Conservation (phyloP, 2,888 invertebrate genomes). For the Diaperis boleti region DNA sequence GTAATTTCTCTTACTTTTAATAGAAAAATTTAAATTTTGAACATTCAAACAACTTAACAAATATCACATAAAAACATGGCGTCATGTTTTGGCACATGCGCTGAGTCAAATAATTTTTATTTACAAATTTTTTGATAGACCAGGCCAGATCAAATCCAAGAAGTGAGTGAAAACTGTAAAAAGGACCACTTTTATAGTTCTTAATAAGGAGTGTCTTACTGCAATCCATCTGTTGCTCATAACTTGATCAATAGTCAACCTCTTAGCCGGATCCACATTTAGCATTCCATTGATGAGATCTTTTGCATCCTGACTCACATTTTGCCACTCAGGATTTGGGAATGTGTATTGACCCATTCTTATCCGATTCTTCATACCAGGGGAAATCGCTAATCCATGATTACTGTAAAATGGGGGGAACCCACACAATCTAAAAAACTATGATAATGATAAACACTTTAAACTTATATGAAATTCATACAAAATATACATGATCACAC, state of each 20-base stretch:
- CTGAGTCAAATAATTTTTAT: neutral
- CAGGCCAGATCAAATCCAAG: no score
- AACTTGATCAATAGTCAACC: slow-evolving; percentile 92
- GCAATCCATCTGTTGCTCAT: slow-evolving; percentile 90
- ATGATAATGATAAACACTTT: slow-evolving; percentile 27
- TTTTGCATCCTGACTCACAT: slow-evolving; percentile 95
- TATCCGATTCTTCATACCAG: slow-evolving; percentile 98
- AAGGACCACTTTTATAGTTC: neutral
- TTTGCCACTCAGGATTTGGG: slow-evolving; percentile 95
- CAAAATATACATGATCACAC: slow-evolving; percentile 99
- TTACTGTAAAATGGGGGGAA: slow-evolving; percentile 99
- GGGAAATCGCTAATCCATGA: slow-evolving; percentile 96
- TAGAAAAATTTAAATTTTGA: no score
- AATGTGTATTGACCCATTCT: slow-evolving; percentile 97
- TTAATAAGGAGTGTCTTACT: slow-evolving; percentile 67
- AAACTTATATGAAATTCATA: slow-evolving; percentile 71
- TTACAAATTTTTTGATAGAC: no score
- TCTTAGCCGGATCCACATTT: slow-evolving; percentile 91
- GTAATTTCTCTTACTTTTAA: no score
- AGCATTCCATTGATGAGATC: slow-evolving; percentile 95
- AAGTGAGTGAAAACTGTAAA: no score
- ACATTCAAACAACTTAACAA: no score
- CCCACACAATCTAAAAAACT: slow-evolving; percentile 80
- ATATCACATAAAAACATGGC: no score
- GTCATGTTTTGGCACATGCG: slow-evolving; percentile 4